These are phyloP conservation scores for Antechinus flavipes DNA, from an alignment of 2,113 vertebrate species.

Conservation along the genomic window DNA sequence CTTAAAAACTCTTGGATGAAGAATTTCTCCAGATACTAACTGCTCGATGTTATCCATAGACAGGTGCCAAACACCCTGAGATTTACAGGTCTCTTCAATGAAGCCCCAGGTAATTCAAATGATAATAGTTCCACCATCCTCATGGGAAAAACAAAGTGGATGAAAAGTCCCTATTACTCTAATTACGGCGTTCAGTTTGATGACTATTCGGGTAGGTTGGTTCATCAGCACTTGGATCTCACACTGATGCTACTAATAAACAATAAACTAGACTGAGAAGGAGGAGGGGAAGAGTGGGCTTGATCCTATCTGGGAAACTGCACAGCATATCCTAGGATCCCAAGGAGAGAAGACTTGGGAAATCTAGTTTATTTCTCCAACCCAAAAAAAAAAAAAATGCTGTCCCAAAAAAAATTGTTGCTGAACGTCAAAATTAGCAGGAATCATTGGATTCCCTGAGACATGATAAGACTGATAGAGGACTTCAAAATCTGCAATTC, in stretches of 20 bases:
- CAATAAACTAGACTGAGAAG: background rate
- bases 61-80: background rate
- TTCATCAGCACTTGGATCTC: background rate
- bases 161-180: background rate
- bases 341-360: background rate
- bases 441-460: too few relatives aligned
- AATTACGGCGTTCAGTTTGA: background rate
- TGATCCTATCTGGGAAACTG: background rate
- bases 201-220: background rate
- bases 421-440: too few relatives aligned
- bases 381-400: background rate
- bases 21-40: background rate
- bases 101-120: background rate
- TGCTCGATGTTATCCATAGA: background rate
- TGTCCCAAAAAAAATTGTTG: too few relatives aligned
- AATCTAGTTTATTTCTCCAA: background rate
- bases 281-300: background rate
- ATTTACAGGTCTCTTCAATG: background rate
- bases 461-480: too few relatives aligned
- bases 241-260: background rate
- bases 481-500: too few relatives aligned
- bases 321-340: background rate
- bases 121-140: background rate
- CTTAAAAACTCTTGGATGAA: background rate
- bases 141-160: background rate